Conservation (phyloP, 2,113 vertebrate species). For the Solenodon paradoxus region DNA sequence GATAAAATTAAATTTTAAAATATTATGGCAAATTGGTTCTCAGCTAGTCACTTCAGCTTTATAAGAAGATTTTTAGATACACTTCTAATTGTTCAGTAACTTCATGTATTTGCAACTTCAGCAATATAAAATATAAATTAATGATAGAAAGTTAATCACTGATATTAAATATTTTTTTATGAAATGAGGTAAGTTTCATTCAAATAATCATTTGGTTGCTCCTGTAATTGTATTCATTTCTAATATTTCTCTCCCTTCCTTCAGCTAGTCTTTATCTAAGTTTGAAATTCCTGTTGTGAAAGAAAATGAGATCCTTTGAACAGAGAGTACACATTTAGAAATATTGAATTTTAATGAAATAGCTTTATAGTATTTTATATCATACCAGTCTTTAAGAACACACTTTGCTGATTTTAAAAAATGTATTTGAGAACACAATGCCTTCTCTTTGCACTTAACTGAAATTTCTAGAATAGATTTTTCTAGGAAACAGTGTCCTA, state of each 20-base stretch:
- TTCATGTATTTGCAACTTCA: background rate
- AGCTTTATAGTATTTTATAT: background rate
- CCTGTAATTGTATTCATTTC: background rate
- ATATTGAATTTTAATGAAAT: slow-evolving; percentile 8
- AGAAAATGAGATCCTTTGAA: slow-evolving; percentile 37
- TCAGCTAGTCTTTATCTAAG: background rate
- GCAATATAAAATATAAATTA: background rate
- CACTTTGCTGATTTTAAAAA: background rate
- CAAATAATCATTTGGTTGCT: slow-evolving; percentile 35
- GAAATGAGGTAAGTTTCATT: background rate
- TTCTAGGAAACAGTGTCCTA: background rate
- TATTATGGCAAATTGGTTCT: background rate
- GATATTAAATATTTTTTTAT: background rate
- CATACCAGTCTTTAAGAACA: background rate
- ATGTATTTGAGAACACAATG: background rate
- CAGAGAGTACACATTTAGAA: background rate
- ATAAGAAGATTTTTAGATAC: background rate
- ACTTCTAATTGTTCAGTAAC: background rate
- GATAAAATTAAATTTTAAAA: slow-evolving; percentile 22
- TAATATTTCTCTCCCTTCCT: background rate
- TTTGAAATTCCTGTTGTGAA: background rate
- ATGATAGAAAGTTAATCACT: background rate
- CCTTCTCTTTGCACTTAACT: background rate
- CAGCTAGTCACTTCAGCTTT: background rate
- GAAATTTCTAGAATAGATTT: background rate